Percentiles rank a stretch among this genome's conserved stretches.
These are phyloP conservation scores for Pandemis heparana DNA, from an alignment of 2,888 invertebrate genomes.

Conservation along the genomic window DNA sequence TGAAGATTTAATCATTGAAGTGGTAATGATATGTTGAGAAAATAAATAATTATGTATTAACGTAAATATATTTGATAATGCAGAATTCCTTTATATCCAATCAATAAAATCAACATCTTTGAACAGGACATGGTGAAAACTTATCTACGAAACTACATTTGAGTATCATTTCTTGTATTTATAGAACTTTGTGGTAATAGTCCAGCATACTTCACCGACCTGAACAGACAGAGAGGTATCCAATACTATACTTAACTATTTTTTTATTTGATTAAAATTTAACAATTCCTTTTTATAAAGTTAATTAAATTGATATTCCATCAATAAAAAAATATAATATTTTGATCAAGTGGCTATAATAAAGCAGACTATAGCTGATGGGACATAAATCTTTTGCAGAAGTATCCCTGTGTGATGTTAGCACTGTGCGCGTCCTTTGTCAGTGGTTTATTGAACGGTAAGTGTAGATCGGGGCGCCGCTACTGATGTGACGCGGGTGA, in stretches of 20 bases:
- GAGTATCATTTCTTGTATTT: conserved; percentile 87
- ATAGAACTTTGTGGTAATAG: conserved; percentile 87
- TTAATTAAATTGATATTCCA: conserved; percentile 50
- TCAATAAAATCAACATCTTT: conserved; percentile 60
- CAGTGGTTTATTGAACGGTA: conserved; percentile 88
- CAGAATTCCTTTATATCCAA: conserved; percentile 27
- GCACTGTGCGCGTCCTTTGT: conserved; percentile 88
- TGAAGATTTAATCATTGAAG: not conserved
- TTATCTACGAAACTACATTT: conserved; percentile 81
- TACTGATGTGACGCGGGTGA: conserved; percentile 70
- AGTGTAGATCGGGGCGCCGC: conserved; percentile 86
- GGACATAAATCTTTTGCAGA: conserved; percentile 93
- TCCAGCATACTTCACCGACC: conserved; percentile 87
- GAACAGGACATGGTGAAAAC: conserved; percentile 62
- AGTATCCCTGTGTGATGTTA: conserved; percentile 89
- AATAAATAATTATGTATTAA: not conserved
- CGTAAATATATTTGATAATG: not conserved
- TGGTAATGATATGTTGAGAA: not conserved
- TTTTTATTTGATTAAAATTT: conserved; percentile 60
- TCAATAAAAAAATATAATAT: conserved; percentile 40
- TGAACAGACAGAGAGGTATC: conserved; percentile 86
- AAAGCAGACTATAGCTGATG: conserved; percentile 86
- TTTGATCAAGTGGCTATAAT: conserved; percentile 54
- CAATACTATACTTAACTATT: conserved; percentile 79
- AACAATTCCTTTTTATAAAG: conserved; percentile 56